These are phyloP conservation scores for Scomberomorus guttatus DNA, from an alignment of 2,797 vertebrate genomes.

Conservation along the genomic window DNA sequence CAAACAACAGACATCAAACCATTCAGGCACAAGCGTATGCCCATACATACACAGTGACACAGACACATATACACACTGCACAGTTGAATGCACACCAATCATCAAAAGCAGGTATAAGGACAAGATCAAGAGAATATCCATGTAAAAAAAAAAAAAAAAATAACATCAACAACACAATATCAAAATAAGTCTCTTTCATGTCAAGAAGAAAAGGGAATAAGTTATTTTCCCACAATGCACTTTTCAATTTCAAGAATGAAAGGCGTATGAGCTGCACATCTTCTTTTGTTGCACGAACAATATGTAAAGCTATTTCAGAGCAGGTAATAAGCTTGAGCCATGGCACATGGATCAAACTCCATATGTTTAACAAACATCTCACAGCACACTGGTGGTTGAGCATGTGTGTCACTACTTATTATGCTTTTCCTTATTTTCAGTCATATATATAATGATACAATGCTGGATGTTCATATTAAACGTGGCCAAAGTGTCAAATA, in stretches of 20 bases:
- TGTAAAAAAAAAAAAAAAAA: slow-evolving; percentile 51
- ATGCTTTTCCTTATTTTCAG: no score
- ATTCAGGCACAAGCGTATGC: slow-evolving; percentile 32
- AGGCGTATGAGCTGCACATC: slow-evolving; percentile 22
- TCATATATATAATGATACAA: no score
- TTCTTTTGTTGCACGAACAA: slow-evolving; percentile 33
- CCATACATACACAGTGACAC: slow-evolving; percentile 11
- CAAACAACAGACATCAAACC: slow-evolving; percentile 56
- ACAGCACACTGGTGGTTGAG: not conserved
- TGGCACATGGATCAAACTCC: not conserved
- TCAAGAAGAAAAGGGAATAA: slow-evolving; percentile 60
- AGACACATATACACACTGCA: slow-evolving; percentile 7
- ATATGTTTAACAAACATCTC: slow-evolving; percentile 10
- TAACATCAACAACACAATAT: slow-evolving; percentile 49
- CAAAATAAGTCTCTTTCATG: slow-evolving; percentile 71
- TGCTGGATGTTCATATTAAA: no score
- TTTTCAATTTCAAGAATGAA: slow-evolving; percentile 60
- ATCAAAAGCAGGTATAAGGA: slow-evolving; percentile 65
- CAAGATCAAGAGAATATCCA: slow-evolving; percentile 68
- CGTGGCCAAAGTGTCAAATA: no score
- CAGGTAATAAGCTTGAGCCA: slow-evolving; percentile 15
- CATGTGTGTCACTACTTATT: not conserved
- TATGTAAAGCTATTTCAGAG: slow-evolving; percentile 39
- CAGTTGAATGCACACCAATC: slow-evolving; percentile 35
- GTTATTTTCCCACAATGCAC: slow-evolving; percentile 49